phyloP scores from a whole-genome alignment of 2,113 vertebrate genomes.

The Lophochroa leadbeateri region DNA sequence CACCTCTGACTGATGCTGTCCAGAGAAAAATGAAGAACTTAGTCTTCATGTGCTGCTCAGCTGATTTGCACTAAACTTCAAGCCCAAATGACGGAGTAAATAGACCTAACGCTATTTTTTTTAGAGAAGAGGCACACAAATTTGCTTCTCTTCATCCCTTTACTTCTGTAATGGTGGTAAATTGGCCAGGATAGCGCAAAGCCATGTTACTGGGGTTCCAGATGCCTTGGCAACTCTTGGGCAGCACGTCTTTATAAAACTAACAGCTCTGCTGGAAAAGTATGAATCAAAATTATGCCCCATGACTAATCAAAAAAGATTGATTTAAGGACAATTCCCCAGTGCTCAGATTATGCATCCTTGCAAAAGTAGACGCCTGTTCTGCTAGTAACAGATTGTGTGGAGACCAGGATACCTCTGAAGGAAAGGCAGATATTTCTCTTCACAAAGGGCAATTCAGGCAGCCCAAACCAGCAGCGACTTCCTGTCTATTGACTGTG shows the following conservation, averaged over 20 bases:
- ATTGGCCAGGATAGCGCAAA: background rate
- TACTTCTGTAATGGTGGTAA: background rate
- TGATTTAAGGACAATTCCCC: background rate
- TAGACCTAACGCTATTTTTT: background rate
- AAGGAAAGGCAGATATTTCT: background rate
- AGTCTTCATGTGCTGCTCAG: background rate
- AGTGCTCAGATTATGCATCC: background rate
- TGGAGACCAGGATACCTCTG: background rate
- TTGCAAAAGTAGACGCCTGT: background rate
- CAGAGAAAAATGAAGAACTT: background rate
- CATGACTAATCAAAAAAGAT: background rate
- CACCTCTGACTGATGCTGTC: background rate
- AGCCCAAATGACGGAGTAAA: background rate
- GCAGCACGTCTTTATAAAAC: background rate
- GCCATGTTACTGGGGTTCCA: background rate
- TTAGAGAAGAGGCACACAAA: background rate
- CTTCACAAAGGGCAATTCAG: background rate
- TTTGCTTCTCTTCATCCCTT: background rate
- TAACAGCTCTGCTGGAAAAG: background rate
- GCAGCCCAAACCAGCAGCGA: background rate
- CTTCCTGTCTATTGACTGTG: background rate
- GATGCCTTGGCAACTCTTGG: background rate
- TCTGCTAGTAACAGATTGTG: background rate
- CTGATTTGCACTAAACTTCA: background rate
- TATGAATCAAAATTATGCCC: background rate